phyloP scores from a whole-genome alignment of 2,888 invertebrate genomes.

The Chelonus formosanus region DNA sequence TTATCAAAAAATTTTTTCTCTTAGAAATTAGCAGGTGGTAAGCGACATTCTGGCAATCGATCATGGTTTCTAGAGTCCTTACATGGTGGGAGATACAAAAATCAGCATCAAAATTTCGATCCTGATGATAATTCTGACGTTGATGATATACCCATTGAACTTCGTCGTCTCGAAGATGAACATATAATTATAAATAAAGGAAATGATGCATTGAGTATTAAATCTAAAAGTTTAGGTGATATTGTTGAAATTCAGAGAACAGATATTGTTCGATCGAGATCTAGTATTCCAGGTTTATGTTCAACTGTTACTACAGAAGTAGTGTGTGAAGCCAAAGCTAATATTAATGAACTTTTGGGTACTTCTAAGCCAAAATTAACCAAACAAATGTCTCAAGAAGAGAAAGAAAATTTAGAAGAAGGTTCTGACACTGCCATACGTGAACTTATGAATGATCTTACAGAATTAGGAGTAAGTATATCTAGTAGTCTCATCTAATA shows the following conservation, averaged over 20 bases:
- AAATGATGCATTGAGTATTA: constrained; percentile 67
- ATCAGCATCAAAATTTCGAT: constrained; percentile 44
- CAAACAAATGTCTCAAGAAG: constrained; percentile 73
- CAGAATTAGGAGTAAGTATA: constrained; percentile 67
- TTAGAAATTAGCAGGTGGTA: constrained; percentile 79
- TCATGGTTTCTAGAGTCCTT: constrained; percentile 86
- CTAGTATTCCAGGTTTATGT: constrained; percentile 76
- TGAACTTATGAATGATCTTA: constrained; percentile 67
- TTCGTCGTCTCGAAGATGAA: constrained; percentile 79
- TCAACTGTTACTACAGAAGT: constrained; percentile 53
- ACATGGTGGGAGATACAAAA: constrained; percentile 64
- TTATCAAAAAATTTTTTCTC: not conserved
- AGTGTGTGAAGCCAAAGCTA: constrained; percentile 46
- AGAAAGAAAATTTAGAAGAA: constrained; percentile 60
- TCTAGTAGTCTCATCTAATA: too few relatives aligned
- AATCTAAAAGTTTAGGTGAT: constrained; percentile 85
- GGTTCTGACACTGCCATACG: constrained; percentile 71
- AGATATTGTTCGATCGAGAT: constrained; percentile 77
- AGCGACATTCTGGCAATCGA: constrained; percentile 69
- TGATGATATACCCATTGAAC: constrained; percentile 87
- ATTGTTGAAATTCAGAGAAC: constrained; percentile 79
- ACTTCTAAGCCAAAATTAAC: constrained; percentile 75
- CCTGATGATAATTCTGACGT: constrained; percentile 69
- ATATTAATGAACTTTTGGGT: constrained; percentile 36
- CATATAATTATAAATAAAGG: constrained; percentile 55